A percentile compares a stretch with the other conserved stretches of the same genome.
phyloP scores from a whole-genome alignment of 2,113 vertebrate species.

The Python bivittatus region DNA sequence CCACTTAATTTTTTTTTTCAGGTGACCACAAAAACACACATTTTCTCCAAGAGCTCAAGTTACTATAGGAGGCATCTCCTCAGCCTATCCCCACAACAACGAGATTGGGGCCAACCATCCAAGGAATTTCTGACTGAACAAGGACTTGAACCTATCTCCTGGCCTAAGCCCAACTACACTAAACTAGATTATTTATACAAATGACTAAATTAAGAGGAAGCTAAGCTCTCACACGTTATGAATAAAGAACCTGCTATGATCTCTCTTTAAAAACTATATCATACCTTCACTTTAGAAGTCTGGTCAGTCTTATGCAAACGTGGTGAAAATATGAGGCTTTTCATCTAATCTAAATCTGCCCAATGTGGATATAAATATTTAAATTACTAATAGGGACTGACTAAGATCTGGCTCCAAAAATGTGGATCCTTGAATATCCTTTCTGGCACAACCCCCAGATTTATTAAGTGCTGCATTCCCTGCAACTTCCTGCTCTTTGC shows the following conservation, averaged over 20 bases:
- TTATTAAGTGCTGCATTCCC: neutral
- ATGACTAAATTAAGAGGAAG: neutral
- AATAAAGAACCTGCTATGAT: neutral
- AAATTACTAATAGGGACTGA: neutral
- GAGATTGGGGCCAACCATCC: neutral
- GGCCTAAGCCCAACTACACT: neutral
- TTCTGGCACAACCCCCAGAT: neutral
- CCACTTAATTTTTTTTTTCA: neutral
- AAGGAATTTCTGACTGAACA: neutral
- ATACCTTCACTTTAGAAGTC: neutral
- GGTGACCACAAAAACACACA: neutral
- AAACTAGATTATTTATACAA: neutral
- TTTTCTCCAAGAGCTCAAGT: neutral
- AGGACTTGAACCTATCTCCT: neutral
- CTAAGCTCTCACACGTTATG: neutral
- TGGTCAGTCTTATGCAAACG: neutral
- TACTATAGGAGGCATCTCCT: neutral
- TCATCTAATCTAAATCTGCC: neutral
- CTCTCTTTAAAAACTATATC: neutral
- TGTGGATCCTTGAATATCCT: neutral
- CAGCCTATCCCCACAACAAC: neutral
- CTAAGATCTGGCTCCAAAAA: neutral
- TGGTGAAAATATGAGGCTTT: neutral
- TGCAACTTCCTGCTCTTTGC: neutral
- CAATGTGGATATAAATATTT: neutral